These are phyloP conservation scores for Drosophila pruinosa DNA, from an alignment of 1,140 invertebrate genomes.

Conservation along the genomic window DNA sequence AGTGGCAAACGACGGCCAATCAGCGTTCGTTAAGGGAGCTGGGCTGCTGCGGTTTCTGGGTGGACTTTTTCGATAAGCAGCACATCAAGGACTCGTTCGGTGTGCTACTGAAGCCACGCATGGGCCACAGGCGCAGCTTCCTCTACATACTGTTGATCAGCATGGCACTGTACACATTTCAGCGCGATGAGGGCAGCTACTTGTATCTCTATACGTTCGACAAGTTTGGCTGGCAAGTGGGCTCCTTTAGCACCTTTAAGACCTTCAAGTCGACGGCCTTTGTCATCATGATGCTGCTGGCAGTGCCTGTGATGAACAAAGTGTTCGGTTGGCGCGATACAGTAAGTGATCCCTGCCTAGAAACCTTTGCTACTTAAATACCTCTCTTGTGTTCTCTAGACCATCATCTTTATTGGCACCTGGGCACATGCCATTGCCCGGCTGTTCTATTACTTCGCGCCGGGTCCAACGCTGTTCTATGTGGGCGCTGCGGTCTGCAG, in stretches of 20 bases:
- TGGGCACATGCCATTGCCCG: conserved; percentile 87
- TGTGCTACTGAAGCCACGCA: conserved; percentile 85
- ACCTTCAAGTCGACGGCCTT: conserved; percentile 88
- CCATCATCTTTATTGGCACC: conserved; percentile 88
- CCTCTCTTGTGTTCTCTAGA: conserved; percentile 57
- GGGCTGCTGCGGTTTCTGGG: conserved; percentile 85
- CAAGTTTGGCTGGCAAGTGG: conserved; percentile 87
- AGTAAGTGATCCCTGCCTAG: conserved; percentile 62
- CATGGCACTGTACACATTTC: conserved; percentile 90
- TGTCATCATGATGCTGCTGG: conserved; percentile 86
- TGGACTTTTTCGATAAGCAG: conserved; percentile 88
- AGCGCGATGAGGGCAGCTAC: conserved; percentile 89
- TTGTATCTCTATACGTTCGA: conserved; percentile 87
- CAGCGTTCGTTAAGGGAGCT: conserved; percentile 85
- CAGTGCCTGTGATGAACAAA: conserved; percentile 88
- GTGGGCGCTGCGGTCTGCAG: conserved; percentile 87
- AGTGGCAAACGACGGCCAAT: conserved; percentile 86
- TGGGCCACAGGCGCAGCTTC: conserved; percentile 84
- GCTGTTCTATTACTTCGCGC: conserved; percentile 86
- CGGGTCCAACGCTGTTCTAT: conserved; percentile 85
- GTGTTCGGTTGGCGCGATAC: conserved; percentile 87
- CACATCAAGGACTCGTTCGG: conserved; percentile 86
- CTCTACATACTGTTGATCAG: conserved; percentile 87
- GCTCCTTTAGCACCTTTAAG: conserved; percentile 87
- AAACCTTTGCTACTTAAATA: neutral